Percentiles rank a stretch among this genome's conserved stretches.
phyloP scores from a whole-genome alignment of 1,140 invertebrate species.

The Heliothis subflexa region DNA sequence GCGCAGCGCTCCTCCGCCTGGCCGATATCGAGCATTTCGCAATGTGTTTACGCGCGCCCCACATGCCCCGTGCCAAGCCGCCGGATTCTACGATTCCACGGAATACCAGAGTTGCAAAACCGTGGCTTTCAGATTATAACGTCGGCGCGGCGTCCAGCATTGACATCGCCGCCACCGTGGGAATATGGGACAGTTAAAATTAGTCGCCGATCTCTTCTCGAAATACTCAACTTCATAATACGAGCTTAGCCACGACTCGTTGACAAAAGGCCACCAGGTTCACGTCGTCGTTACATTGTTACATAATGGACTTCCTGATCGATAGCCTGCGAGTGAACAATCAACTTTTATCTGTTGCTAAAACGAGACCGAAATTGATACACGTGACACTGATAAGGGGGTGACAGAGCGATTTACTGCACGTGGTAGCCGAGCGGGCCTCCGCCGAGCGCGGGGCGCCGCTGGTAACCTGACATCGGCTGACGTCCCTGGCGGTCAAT shows the following conservation, averaged over 20 bases:
- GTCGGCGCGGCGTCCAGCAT: conserved; percentile 54
- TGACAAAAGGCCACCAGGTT: conserved; percentile 1
- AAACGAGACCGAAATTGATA: conserved; percentile 1
- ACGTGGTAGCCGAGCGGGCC: background rate
- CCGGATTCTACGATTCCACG: conserved; percentile 71
- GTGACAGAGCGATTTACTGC: background rate
- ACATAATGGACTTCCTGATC: conserved; percentile 7
- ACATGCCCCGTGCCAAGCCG: conserved; percentile 64
- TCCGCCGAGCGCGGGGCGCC: background rate
- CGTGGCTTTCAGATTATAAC: conserved; percentile 50
- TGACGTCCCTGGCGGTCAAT: conserved; percentile 18
- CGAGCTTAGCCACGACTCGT: background rate
- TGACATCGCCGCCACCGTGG: conserved; percentile 57
- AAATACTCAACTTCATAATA: conserved; percentile 5
- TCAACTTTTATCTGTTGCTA: conserved; percentile 27
- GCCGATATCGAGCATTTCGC: conserved; percentile 69
- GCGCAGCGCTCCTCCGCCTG: conserved; percentile 52
- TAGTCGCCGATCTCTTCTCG: conserved; percentile 55
- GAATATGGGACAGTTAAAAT: conserved; percentile 69
- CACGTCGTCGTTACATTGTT: conserved; percentile 8
- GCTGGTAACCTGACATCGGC: background rate
- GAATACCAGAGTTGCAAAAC: conserved; percentile 64
- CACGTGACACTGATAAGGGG: conserved; percentile 22
- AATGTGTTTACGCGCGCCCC: conserved; percentile 70
- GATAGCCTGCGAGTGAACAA: conserved; percentile 32